These are phyloP conservation scores for Julus scandinavius DNA, from an alignment of 2,888 invertebrate species.

Conservation along the genomic window DNA sequence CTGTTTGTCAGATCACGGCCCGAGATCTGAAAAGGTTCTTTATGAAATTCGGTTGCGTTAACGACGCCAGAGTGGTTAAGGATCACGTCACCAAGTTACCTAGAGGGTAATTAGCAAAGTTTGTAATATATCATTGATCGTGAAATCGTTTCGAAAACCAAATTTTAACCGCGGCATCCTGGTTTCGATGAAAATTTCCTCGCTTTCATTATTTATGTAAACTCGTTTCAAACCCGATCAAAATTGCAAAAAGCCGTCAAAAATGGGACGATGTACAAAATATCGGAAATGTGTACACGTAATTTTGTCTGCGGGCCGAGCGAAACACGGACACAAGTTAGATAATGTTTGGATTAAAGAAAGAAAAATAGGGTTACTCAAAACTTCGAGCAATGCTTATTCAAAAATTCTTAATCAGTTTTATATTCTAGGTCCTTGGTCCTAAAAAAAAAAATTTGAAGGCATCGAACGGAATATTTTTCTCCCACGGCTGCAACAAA, in stretches of 20 bases:
- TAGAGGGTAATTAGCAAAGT: constrained; percentile 40
- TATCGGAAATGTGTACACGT: neutral
- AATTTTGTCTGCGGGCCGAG: too few species aligned
- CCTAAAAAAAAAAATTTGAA: too few species aligned
- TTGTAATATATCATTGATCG: neutral
- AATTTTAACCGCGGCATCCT: neutral
- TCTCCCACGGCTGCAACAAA: too few species aligned
- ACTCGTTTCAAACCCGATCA: too few species aligned
- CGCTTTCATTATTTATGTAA: neutral
- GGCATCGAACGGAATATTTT: too few species aligned
- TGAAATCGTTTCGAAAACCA: neutral
- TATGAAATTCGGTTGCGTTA: constrained; percentile 46
- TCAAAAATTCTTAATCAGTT: too few species aligned
- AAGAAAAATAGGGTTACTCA: too few species aligned
- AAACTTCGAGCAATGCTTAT: too few species aligned
- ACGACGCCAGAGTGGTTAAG: neutral
- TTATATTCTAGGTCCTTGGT: too few species aligned
- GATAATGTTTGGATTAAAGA: too few species aligned
- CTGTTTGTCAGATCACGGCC: constrained; percentile 31
- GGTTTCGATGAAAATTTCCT: neutral
- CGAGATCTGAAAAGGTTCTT: constrained; percentile 43
- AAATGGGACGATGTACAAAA: neutral
- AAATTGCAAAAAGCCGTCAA: too few species aligned
- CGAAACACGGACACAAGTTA: too few species aligned
- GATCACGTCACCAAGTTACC: constrained; percentile 47